phyloP scores from a whole-genome alignment of 1,140 invertebrate species.

The Anastrepha obliqua region DNA sequence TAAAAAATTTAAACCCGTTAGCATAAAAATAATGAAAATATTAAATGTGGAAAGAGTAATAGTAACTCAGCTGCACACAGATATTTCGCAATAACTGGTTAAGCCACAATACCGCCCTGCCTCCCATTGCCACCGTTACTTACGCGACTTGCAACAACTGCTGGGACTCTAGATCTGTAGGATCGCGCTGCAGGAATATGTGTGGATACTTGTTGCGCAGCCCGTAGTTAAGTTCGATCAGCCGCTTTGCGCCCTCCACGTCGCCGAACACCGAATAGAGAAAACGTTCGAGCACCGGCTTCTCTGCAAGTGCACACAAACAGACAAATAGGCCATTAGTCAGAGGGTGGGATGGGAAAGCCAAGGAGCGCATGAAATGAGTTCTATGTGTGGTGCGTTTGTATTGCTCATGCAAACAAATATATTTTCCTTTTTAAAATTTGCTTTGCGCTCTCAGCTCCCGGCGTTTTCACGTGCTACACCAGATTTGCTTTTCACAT shows the following conservation, averaged over 20 bases:
- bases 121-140: conserved; percentile 59
- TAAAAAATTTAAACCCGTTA: background rate
- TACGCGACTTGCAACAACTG: conserved; percentile 78
- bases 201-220: conserved; percentile 79
- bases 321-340: background rate
- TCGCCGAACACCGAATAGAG: conserved; percentile 76
- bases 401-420: background rate
- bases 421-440: background rate
- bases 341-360: background rate
- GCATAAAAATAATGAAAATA: background rate
- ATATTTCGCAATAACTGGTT: conserved; percentile 40
- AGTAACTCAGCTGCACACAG: background rate
- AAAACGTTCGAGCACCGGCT: conserved; percentile 66
- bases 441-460: background rate
- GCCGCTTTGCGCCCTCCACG: conserved; percentile 77
- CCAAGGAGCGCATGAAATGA: background rate
- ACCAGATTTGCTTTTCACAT: too few species aligned
- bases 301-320: conserved; percentile 55
- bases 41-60: background rate
- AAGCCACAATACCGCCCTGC: background rate
- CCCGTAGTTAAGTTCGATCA: conserved; percentile 80
- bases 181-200: conserved; percentile 81
- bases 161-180: conserved; percentile 76
- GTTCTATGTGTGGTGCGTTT: background rate
- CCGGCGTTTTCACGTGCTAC: too few species aligned